Conservation (phyloP, 2,888 invertebrate species). For the Helicoverpa assulta region DNA sequence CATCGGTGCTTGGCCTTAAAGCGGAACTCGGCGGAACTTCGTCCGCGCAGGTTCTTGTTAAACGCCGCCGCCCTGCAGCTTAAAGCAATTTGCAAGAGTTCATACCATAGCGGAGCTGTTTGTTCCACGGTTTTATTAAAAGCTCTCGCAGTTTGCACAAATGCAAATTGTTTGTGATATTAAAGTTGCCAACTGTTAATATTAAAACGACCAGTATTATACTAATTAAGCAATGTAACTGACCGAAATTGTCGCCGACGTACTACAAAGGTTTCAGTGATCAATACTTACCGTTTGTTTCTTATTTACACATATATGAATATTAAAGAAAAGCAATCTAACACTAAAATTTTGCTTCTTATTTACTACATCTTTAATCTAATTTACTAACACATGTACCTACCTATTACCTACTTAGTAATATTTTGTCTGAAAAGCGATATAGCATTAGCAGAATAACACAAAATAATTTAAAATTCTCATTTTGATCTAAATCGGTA, state of each 20-base stretch:
- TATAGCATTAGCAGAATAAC: too few species aligned
- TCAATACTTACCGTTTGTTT: background rate
- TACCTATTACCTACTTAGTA: too few species aligned
- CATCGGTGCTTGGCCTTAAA: constrained; percentile 73
- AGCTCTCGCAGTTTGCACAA: constrained; percentile 75
- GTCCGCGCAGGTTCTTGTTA: constrained; percentile 83
- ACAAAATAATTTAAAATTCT: too few species aligned
- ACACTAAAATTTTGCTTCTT: too few species aligned
- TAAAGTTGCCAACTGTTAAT: constrained; percentile 70
- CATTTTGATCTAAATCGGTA: too few species aligned
- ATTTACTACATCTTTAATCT: too few species aligned
- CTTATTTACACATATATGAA: background rate
- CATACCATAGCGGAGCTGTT: constrained; percentile 80
- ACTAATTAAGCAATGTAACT: constrained; percentile 54
- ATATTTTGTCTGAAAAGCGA: too few species aligned
- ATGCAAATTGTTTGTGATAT: constrained; percentile 82
- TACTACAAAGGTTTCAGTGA: constrained; percentile 1
- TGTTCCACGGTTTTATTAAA: constrained; percentile 85
- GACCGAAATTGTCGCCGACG: constrained; percentile 38
- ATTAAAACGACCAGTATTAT: constrained; percentile 46
- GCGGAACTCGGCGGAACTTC: constrained; percentile 78
- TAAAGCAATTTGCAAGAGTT: constrained; percentile 89
- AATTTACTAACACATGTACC: too few species aligned
- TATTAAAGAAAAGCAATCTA: background rate
- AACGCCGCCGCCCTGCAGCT: constrained; percentile 84